These are phyloP conservation scores for Mastomys natalensis DNA, from an alignment of 2,113 vertebrate species.

Conservation along the genomic window DNA sequence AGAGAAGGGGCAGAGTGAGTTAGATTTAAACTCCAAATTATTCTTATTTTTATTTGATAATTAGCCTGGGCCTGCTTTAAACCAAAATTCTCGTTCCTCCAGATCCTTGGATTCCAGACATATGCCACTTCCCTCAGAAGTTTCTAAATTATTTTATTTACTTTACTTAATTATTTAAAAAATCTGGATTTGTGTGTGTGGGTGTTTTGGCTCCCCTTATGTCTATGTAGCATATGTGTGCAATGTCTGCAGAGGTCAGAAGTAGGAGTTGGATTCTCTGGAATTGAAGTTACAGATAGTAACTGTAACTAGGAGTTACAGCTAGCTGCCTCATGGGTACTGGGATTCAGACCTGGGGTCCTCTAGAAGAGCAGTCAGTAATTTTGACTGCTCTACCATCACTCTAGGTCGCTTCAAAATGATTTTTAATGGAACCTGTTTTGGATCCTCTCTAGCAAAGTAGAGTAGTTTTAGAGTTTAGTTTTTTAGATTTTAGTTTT, in stretches of 20 bases:
- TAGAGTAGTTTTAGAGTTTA: no score
- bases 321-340: neutral
- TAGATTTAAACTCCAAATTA: slow-evolving; percentile 24
- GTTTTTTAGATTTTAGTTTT: no score
- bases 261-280: neutral
- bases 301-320: no score
- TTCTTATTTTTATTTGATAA: neutral
- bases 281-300: neutral
- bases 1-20: neutral
- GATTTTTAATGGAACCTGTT: slow-evolving; percentile 42
- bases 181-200: neutral
- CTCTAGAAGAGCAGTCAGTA: neutral
- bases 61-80: neutral
- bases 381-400: neutral
- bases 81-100: neutral
- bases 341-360: neutral
- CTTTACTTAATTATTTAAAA: neutral
- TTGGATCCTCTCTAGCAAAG: slow-evolving; percentile 24
- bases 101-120: neutral
- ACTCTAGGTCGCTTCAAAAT: neutral
- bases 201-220: neutral
- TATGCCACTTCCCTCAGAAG: neutral
- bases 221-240: neutral
- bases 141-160: neutral
- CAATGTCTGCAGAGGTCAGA: neutral